phyloP scores from a whole-genome alignment of 2,113 vertebrate species.

The Syngnathus scovelli region DNA sequence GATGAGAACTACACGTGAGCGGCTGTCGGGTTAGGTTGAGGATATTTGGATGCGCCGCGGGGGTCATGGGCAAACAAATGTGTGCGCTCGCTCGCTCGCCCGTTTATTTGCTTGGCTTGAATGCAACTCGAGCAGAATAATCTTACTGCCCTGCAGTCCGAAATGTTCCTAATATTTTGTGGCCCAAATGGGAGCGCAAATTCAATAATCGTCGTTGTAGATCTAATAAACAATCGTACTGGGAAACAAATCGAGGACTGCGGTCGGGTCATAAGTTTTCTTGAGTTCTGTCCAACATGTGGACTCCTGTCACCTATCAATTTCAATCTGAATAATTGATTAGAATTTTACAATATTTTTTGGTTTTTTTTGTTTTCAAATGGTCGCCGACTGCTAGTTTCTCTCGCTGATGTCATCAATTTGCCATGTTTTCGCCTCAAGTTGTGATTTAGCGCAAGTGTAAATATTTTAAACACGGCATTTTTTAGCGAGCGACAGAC shows the following conservation, averaged over 20 bases:
- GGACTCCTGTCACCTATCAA: no score
- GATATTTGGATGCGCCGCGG: neutral
- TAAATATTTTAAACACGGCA: neutral
- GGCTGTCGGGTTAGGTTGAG: neutral
- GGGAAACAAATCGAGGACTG: neutral
- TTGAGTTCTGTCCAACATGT: neutral
- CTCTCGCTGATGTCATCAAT: neutral
- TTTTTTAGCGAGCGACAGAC: neutral
- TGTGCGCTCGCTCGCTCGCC: neutral
- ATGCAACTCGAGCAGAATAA: neutral
- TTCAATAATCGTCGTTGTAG: neutral
- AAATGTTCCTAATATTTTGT: neutral
- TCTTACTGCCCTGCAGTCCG: neutral
- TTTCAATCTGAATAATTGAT: neutral
- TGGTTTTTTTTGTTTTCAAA: neutral
- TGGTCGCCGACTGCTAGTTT: neutral
- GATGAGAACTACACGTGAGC: neutral
- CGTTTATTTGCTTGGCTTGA: neutral
- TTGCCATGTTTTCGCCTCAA: neutral
- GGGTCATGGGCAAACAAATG: slow-evolving; percentile 4
- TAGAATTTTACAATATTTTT: neutral
- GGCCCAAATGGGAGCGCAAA: neutral
- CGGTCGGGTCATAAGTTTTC: no score
- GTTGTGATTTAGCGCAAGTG: neutral
- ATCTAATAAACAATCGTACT: neutral